Conservation (phyloP, 2,888 invertebrate genomes). For the Mantis religiosa region DNA sequence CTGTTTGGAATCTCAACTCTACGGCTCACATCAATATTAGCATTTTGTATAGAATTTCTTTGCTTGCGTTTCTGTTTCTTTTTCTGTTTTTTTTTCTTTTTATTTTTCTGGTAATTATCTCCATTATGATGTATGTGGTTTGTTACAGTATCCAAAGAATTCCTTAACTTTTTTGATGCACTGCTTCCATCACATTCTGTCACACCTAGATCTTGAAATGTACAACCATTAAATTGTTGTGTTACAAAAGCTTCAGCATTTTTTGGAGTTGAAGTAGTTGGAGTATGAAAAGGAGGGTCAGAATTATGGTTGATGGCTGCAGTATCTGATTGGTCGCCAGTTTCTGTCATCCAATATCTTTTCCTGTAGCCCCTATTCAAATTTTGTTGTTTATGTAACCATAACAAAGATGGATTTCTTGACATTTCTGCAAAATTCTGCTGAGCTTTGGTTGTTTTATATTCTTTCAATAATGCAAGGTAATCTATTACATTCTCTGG, state of each 20-base stretch:
- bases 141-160: background rate
- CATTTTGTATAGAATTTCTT: background rate
- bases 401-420: background rate
- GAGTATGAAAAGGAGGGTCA: background rate
- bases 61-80: background rate
- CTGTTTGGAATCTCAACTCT: background rate
- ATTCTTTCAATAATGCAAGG: background rate
- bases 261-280: background rate
- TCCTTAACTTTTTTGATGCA: background rate
- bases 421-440: background rate
- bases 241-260: background rate
- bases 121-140: background rate
- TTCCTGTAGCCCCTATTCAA: background rate
- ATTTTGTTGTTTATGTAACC: background rate
- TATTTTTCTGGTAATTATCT: background rate
- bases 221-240: background rate
- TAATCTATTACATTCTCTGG: background rate
- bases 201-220: background rate
- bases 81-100: no score
- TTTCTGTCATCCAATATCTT: background rate
- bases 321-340: background rate
- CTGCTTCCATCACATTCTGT: background rate
- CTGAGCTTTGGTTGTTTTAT: background rate
- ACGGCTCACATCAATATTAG: background rate
- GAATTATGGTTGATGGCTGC: background rate